Conservation (phyloP, 2,888 invertebrate genomes). For the Podotricha telesiphe region DNA sequence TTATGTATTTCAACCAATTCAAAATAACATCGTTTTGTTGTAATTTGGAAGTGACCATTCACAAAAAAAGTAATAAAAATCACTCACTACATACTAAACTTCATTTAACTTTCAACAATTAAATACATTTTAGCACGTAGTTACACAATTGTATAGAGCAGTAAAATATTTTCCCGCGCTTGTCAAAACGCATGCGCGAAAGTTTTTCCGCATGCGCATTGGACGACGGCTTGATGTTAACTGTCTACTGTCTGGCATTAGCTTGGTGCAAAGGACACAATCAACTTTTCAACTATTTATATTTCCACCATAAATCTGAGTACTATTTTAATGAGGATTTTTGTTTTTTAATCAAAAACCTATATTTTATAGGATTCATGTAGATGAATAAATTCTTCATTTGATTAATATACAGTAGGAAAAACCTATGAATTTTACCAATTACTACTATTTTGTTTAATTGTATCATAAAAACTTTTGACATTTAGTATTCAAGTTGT, state of each 20-base stretch:
- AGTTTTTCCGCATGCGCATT: constrained; percentile 67
- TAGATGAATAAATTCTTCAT: background rate
- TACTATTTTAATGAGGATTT: constrained; percentile 6
- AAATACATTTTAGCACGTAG: constrained; percentile 12
- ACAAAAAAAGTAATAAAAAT: background rate
- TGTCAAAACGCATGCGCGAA: constrained; percentile 54
- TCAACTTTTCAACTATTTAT: constrained; percentile 33
- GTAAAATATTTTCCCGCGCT: constrained; percentile 55
- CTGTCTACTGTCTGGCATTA: constrained; percentile 53
- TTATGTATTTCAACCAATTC: background rate
- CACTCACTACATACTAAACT: constrained; percentile 13
- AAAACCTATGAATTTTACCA: background rate
- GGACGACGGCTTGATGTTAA: constrained; percentile 60
- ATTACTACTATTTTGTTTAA: background rate
- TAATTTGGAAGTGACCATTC: background rate
- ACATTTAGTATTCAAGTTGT: background rate
- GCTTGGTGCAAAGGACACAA: constrained; percentile 34
- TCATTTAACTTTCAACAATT: constrained; percentile 5
- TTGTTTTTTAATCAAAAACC: background rate
- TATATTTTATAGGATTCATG: background rate
- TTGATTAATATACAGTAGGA: background rate
- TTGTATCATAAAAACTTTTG: background rate
- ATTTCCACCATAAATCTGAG: constrained; percentile 27
- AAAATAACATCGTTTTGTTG: background rate
- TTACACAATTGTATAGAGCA: constrained; percentile 19